Evolutionary conservation across 1,140 invertebrate genomes (phyloP), one percentile per base, ranked within the genome.

Genomic region (Drosophila sproati): DNA sequence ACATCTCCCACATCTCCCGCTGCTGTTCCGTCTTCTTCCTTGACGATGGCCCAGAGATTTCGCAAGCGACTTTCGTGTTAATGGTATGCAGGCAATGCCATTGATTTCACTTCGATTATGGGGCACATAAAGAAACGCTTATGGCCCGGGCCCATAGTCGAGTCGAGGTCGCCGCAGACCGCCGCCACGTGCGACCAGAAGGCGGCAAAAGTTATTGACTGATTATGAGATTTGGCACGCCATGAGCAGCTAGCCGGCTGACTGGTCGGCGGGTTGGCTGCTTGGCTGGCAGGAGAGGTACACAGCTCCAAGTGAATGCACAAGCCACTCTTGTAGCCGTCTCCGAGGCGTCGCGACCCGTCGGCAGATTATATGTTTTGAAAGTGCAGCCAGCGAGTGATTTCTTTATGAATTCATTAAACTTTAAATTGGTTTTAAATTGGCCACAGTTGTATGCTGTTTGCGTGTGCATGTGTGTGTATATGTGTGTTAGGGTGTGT

Each of bases 361-460:
- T 83, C 83, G 83, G 83, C 85, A 88, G 83, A 88, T 88, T 88
- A 89, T 88, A 89, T 88, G 85, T 88, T 88, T 88, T 88, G 85
- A 88, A 88, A 88, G 85, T 88, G 85, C 85, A 83, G 73, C 51
- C 69, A 68, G 74, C 78, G 77, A 89, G 83, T 88, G 85, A 88
- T 88, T 88, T 88, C 83, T 88, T 88, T 88, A 88, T 88, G 85
- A 88, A 88, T 88, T 88, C 85, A 88, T 88, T 88, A 88, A 88
- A 88, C 85, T 88, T 89, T 89, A 88, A 88, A 88, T 88, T 89
- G 85, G 85, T 89, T 88, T 88, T 88, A 88, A 88, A 88, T 88
- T 88, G 85, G 85, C 85, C 73, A 64, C 74, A 64, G 57, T 71
- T 74, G 60, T 73, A 60, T 32, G 37, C 57, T 41, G 31, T 10